Evolutionary conservation across 2,888 invertebrate species (phyloP).

Genomic region (Scaptomyza reducta): DNA sequence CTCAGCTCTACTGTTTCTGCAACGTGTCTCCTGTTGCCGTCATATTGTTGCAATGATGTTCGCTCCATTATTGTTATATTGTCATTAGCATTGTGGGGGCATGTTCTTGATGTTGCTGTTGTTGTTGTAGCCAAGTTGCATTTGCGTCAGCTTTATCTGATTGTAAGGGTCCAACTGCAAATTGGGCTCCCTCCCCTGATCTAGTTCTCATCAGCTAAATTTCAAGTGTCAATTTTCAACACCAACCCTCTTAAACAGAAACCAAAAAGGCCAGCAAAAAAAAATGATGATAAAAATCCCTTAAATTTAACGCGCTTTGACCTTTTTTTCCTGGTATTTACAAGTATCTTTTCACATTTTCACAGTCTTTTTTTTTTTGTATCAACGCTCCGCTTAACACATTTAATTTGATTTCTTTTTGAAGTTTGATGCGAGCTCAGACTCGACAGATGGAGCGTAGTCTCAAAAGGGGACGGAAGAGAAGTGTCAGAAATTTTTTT

Average conservation of each 20-base stretch:
- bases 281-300: slow-evolving; percentile 59
- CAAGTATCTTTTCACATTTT: slow-evolving; percentile 60
- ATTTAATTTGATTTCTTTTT: slow-evolving; percentile 78
- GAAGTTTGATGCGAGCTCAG: slow-evolving; percentile 68
- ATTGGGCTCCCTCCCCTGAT: slow-evolving; percentile 6
- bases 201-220: slow-evolving; percentile 43
- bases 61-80: slow-evolving; percentile 69
- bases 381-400: slow-evolving; percentile 70
- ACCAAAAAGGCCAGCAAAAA: slow-evolving; percentile 19
- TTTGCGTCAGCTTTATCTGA: slow-evolving; percentile 66
- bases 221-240: slow-evolving; percentile 76
- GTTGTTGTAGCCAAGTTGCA: slow-evolving; percentile 43
- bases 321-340: slow-evolving; percentile 67
- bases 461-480: slow-evolving; percentile 1
- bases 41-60: slow-evolving; percentile 67
- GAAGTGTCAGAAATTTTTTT: background rate
- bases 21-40: slow-evolving; percentile 38
- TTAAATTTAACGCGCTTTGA: slow-evolving; percentile 72
- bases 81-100: slow-evolving; percentile 58
- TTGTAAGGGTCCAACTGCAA: slow-evolving; percentile 55
- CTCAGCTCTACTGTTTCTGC: slow-evolving; percentile 4
- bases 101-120: slow-evolving; percentile 14
- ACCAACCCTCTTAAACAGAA: slow-evolving; percentile 55
- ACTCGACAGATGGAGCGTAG: slow-evolving; percentile 25
- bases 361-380: slow-evolving; percentile 26